These are phyloP conservation scores for Brachionus calyciflorus DNA, from an alignment of 1,140 invertebrate species.

Conservation along the genomic window DNA sequence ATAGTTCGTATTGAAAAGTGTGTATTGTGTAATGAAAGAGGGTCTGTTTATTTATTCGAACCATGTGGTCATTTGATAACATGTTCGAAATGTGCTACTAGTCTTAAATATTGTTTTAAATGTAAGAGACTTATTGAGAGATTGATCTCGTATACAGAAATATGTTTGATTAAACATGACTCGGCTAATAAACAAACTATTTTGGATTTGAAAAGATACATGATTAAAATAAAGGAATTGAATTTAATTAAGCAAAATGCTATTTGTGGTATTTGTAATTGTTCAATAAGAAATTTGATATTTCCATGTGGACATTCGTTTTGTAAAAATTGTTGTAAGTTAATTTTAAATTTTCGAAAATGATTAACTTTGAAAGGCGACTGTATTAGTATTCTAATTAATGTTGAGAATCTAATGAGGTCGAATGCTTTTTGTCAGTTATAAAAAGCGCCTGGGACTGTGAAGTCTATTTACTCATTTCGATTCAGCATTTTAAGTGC, in stretches of 20 bases:
- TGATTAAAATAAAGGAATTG: conserved; percentile 79
- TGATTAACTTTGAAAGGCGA: not conserved
- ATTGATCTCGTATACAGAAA: conserved; percentile 72
- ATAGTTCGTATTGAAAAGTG: conserved; percentile 79
- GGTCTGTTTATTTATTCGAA: conserved; percentile 82
- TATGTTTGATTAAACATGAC: conserved; percentile 70
- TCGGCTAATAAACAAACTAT: conserved; percentile 54
- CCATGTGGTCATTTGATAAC: conserved; percentile 93
- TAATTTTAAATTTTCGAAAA: not conserved
- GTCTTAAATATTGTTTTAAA: conserved; percentile 94
- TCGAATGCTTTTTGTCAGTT: too few species aligned
- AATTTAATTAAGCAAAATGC: conserved; percentile 93
- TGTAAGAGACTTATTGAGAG: conserved; percentile 80
- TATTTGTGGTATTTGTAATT: conserved; percentile 93
- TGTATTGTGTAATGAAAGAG: conserved; percentile 87
- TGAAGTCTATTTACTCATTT: too few species aligned
- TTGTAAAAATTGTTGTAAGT: conserved; percentile 93
- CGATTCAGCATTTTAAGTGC: too few species aligned
- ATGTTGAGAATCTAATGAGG: too few species aligned
- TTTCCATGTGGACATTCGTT: conserved; percentile 94
- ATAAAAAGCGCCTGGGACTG: too few species aligned
- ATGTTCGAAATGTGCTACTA: conserved; percentile 81
- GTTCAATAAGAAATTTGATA: conserved; percentile 90
- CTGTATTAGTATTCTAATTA: too few species aligned
- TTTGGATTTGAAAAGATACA: conserved; percentile 75